Conservation (phyloP, 2,113 vertebrate species). For the Dicrurus megarhynchus region DNA sequence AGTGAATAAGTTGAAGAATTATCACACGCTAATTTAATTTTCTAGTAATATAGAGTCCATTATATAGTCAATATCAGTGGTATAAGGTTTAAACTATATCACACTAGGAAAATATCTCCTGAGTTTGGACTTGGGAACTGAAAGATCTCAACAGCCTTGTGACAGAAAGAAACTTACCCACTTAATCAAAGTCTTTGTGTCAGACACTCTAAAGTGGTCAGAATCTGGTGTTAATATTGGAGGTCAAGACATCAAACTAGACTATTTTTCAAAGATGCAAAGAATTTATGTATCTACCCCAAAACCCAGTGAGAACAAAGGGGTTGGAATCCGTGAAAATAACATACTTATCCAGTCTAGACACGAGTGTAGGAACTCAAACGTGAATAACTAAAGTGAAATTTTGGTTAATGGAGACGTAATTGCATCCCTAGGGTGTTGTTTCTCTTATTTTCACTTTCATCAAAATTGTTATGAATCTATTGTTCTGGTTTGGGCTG, state of each 20-base stretch:
- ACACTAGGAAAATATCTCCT: background rate
- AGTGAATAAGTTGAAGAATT: background rate
- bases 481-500: background rate
- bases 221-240: background rate
- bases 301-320: background rate
- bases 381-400: background rate
- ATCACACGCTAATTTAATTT: fast-evolving
- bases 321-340: background rate
- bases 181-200: background rate
- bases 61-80: background rate
- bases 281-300: background rate
- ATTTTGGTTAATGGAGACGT: background rate
- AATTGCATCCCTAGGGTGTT: background rate
- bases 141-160: background rate
- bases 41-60: background rate
- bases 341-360: background rate
- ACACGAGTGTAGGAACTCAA: background rate
- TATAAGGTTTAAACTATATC: background rate
- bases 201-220: background rate
- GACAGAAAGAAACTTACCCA: background rate
- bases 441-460: background rate
- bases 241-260: background rate
- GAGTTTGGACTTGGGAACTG: background rate
- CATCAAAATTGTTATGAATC: background rate
- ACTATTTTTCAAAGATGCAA: background rate